Conservation (phyloP, 2,888 invertebrate species). For the Sclerodermus sp. region DNA sequence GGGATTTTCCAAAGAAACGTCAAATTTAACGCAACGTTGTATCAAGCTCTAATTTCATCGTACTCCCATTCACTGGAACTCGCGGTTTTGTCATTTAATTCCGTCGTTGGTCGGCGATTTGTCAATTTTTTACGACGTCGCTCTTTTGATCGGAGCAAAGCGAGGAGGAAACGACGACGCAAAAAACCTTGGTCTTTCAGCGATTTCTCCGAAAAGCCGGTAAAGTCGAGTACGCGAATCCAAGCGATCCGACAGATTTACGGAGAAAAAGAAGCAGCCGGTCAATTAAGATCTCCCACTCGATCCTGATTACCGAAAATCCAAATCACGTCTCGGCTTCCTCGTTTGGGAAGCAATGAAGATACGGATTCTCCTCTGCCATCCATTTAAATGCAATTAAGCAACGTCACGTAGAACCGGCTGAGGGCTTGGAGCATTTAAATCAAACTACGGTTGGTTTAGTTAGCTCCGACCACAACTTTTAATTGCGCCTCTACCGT, state of each 20-base stretch:
- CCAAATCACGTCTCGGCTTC: conserved; percentile 18
- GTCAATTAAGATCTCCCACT: conserved; percentile 29
- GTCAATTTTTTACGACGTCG: neutral
- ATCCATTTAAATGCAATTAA: conserved; percentile 47
- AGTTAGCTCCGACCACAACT: conserved; percentile 53
- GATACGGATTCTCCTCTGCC: conserved; percentile 22
- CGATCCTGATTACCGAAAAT: conserved; percentile 32
- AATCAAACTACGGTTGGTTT: conserved; percentile 50
- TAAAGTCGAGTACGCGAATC: neutral
- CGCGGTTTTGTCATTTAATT: no score
- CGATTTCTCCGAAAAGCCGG: no score
- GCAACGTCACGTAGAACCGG: conserved; percentile 44
- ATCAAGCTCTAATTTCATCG: no score
- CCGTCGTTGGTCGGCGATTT: neutral
- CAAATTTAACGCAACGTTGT: no score
- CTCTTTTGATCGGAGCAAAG: no score
- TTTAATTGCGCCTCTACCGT: conserved; percentile 53
- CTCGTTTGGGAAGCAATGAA: conserved; percentile 18
- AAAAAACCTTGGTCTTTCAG: no score
- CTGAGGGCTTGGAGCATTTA: conserved; percentile 41
- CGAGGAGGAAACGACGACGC: no score
- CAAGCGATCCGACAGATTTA: no score
- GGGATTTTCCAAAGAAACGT: no score
- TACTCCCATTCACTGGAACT: no score
- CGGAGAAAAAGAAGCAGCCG: conserved; percentile 1